Evolutionary conservation across 2,797 vertebrate genomes (phyloP).

Genomic region (Schizopygopsis pylzovi): DNA sequence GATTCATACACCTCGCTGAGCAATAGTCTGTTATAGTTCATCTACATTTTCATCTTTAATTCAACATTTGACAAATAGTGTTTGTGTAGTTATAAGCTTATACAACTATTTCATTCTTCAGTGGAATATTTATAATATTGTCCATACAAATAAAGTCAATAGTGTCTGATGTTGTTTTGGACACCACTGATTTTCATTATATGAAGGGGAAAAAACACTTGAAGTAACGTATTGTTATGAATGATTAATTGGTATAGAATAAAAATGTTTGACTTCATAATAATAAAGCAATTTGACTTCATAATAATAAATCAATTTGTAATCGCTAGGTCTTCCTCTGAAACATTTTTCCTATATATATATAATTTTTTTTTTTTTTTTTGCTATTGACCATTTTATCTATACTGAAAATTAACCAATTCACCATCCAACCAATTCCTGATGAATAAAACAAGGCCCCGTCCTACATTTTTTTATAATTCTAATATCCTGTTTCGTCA

Average conservation of each 20-base stretch:
- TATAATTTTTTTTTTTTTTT: too few species aligned
- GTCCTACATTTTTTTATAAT: not conserved
- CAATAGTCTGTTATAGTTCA: not conserved
- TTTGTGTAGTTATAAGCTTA: not conserved
- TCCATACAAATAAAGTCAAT: not conserved
- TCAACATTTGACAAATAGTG: not conserved
- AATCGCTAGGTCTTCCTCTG: not conserved
- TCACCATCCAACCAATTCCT: not conserved
- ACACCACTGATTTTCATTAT: not conserved
- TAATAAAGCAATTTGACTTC: not conserved
- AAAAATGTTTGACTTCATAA: not conserved
- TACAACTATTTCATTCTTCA: not conserved
- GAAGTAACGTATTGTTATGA: not conserved
- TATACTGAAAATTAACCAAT: not conserved
- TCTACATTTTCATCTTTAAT: not conserved
- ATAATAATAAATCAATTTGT: not conserved
- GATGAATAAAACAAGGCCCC: not conserved
- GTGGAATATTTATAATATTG: not conserved
- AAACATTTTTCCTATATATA: not conserved
- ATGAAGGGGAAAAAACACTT: not conserved
- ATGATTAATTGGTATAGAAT: not conserved
- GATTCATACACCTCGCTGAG: not conserved
- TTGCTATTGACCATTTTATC: not conserved
- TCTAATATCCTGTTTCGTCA: not conserved
- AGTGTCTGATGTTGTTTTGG: not conserved